phyloP scores from a whole-genome alignment of 2,888 invertebrate genomes.

The Myathropa florea region DNA sequence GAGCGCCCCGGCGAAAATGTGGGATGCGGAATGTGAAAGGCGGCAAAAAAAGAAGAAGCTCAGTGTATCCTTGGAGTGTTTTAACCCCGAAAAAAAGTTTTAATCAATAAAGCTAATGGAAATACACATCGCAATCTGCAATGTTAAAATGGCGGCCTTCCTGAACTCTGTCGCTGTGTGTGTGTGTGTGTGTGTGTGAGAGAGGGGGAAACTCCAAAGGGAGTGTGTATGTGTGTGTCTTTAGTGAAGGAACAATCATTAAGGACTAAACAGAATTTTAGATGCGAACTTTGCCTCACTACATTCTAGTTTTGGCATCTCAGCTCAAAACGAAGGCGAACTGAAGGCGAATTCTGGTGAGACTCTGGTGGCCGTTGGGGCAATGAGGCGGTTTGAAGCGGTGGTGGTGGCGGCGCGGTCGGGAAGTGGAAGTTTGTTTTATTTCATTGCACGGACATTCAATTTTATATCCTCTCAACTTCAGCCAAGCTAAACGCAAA shows the following conservation, averaged over 20 bases:
- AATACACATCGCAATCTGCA: slow-evolving; percentile 69
- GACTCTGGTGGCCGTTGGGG: neutral
- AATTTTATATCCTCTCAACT: slow-evolving; percentile 48
- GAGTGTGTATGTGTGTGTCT: neutral
- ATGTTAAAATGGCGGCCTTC: slow-evolving; percentile 65
- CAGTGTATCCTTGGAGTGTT: slow-evolving; percentile 60
- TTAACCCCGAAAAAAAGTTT: slow-evolving; percentile 58
- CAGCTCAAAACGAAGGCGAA: neutral
- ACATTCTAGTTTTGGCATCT: slow-evolving; percentile 61
- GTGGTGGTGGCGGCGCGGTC: neutral
- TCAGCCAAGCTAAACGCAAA: neutral
- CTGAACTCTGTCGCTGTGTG: slow-evolving; percentile 17
- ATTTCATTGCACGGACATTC: slow-evolving; percentile 59
- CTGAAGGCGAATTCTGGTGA: neutral
- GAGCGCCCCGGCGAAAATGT: neutral
- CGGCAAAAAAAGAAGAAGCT: neutral
- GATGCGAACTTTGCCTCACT: slow-evolving; percentile 61
- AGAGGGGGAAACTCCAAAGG: too few relatives aligned
- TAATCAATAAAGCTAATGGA: slow-evolving; percentile 71
- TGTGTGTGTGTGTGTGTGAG: slow-evolving; percentile 18
- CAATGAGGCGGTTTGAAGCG: neutral
- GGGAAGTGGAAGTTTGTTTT: slow-evolving; percentile 47
- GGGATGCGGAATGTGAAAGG: neutral
- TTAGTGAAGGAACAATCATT: slow-evolving; percentile 62
- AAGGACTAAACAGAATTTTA: slow-evolving; percentile 68